Evolutionary conservation across 2,888 invertebrate genomes (phyloP).

Genomic region (Glaucopsyche alexis): DNA sequence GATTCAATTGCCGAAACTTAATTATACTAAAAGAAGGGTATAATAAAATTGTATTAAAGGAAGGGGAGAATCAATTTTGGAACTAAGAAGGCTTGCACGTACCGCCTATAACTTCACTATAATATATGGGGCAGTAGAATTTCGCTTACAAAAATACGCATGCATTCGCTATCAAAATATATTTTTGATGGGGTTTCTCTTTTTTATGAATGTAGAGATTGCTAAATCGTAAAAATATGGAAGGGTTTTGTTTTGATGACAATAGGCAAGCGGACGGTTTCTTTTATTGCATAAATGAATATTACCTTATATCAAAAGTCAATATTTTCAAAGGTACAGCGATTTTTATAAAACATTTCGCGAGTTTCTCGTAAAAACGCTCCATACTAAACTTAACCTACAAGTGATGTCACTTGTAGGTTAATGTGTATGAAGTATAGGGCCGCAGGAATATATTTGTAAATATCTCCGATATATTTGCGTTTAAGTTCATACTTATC

Average conservation of each 20-base stretch:
- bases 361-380: too few relatives aligned
- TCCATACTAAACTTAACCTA: too few relatives aligned
- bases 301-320: too few relatives aligned
- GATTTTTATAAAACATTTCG: too few relatives aligned
- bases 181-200: neutral
- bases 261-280: too few relatives aligned
- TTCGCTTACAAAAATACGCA: constrained; percentile 18
- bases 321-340: too few relatives aligned
- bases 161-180: neutral
- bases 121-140: constrained; percentile 35
- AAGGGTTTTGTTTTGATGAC: neutral
- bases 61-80: constrained; percentile 35
- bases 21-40: neutral
- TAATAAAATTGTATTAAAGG: neutral
- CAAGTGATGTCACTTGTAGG: too few relatives aligned
- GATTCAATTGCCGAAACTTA: constrained; percentile 5
- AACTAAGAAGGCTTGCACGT: constrained; percentile 37
- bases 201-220: neutral
- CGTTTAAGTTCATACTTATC: too few relatives aligned
- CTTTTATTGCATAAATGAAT: too few relatives aligned
- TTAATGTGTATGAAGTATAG: too few relatives aligned
- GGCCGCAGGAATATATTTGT: too few relatives aligned
- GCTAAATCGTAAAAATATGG: neutral
- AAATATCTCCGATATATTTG: too few relatives aligned
- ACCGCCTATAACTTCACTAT: constrained; percentile 36